Conservation (phyloP, 2,888 invertebrate species). For the Amblyjoppa fuscipennis region DNA sequence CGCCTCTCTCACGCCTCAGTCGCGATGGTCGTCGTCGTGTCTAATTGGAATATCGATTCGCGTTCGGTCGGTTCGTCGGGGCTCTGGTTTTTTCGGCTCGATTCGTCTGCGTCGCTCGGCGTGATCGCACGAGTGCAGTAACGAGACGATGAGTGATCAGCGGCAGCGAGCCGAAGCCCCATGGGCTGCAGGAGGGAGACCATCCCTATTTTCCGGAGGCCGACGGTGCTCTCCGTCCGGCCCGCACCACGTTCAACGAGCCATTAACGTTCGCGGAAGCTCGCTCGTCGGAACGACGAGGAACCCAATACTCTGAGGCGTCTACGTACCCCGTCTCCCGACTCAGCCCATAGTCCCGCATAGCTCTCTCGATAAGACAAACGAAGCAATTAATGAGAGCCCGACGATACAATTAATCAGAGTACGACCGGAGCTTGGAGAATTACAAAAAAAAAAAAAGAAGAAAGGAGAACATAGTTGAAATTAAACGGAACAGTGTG, state of each 20-base stretch:
- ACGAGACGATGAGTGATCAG: slow-evolving; percentile 60
- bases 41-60: slow-evolving; percentile 65
- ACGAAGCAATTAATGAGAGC: slow-evolving; percentile 63
- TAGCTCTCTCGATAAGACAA: slow-evolving; percentile 40
- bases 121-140: slow-evolving; percentile 41
- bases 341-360: not conserved
- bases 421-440: slow-evolving; percentile 15
- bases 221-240: not conserved
- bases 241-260: slow-evolving; percentile 37
- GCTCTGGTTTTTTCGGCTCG: slow-evolving; percentile 53
- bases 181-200: slow-evolving; percentile 32
- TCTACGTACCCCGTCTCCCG: not conserved
- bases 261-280: slow-evolving; percentile 29
- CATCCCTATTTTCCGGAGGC: slow-evolving; percentile 61
- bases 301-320: slow-evolving; percentile 22
- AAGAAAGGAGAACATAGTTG: not conserved
- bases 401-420: slow-evolving; percentile 59
- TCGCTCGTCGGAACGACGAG: slow-evolving; percentile 30
- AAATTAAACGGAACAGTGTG: slow-evolving; percentile 32
- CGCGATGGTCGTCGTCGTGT: slow-evolving; percentile 31
- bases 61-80: slow-evolving; percentile 11
- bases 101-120: slow-evolving; percentile 53
- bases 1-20: slow-evolving; percentile 4
- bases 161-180: slow-evolving; percentile 27
- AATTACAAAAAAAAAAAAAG: not conserved